Evolutionary conservation across 2,888 invertebrate species (phyloP), one percentile per base, ranked within the genome.

Genomic region (Pharmacophagus antenor): DNA sequence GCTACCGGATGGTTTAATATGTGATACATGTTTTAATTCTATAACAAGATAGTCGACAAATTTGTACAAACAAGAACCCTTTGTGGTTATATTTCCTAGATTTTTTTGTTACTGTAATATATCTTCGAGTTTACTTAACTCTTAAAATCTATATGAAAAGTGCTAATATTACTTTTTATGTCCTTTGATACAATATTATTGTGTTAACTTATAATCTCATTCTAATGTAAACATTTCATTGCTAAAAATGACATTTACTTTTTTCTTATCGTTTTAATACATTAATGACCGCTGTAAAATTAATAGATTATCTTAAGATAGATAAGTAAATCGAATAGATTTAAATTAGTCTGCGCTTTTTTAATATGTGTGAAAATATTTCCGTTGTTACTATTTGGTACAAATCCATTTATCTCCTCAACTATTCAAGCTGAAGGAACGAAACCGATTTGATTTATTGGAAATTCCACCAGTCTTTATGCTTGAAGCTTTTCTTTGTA

Each of bases 371-470:
- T 2, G 6, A 37, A 37, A 37, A 37, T 37, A n/a, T 37, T 37
- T 37, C 37, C 15, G 37, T 37, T 37, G 15, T 37, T 27, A 10
- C 27, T 51, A 42, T 27, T 21, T 21, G 44, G 50, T 25, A 27
- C 51, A 57, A 44, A 57, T 51, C 57, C 44, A 51, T 57, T 57
- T 51, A 46, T 42, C 51, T 46, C 57, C 51, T 51, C 57, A 57
- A 51, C 50, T 51, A 57, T 57, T 57, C 57, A 46, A 46, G 51
- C 51, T 46, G 51, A 51, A 51, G 44, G 27, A 57, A 46, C 50
- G 44, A 31, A 57, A 51, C 57, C 31, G 57, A 57, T 57, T 57
- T 57, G 48, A 50, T 50, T 57, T 57, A 57, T 57, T 57, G 57
- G 51, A 57, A 51, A 51, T 57, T 57, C 57, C 57, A 51, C 51